Evolutionary conservation across 2,797 vertebrate species (phyloP), one percentile per base, ranked within the genome.

Genomic region (Eospalax fontanierii): DNA sequence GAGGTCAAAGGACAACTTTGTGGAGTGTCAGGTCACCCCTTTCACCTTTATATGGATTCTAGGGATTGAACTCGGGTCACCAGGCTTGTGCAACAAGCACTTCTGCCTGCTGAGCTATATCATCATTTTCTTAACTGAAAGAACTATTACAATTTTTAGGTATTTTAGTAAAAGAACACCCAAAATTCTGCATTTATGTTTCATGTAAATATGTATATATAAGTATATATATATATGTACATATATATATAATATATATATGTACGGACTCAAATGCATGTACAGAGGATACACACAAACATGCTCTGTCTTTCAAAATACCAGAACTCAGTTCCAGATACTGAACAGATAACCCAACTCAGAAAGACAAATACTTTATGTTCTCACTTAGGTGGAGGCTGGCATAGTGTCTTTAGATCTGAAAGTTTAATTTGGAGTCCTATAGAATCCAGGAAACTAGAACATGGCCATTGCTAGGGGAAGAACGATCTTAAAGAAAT

Each of bases 91-190:
- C 11, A 68, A 68, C 63, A 66, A 24, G 50, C 50, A 54, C 50
- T 54, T 54, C 11, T 54, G 50, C 63, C 81, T 46, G 38, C 10
- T 65, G 28, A 63, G 22, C 38, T 6, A 65, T 33, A 19, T 22
- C 22, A 33, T 18, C 54, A 75, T 88, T 65, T 95, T 76, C 26
- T 88, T 94, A 83, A 61, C 16, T 76, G 66, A 81, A 92, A 68
- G 2, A 75, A 68, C 12, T 73, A 79, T 38, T 65, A 86, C 65
- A 90, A 71, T 43, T 26, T 43, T 9, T 4, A 9, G 71, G 10
- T 59, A 14, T 88, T 93, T 81, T 35, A 90, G 16, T n/a, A 83
- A 81, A 28, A 93, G 57, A 86, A 87, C 59, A 82, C 0, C 50
- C 91, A 50, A 83, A 11, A 71, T 40, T 68, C 50, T 94, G 26